phyloP scores from a whole-genome alignment of 2,888 invertebrate genomes.

The Andricus quercusramuli region DNA sequence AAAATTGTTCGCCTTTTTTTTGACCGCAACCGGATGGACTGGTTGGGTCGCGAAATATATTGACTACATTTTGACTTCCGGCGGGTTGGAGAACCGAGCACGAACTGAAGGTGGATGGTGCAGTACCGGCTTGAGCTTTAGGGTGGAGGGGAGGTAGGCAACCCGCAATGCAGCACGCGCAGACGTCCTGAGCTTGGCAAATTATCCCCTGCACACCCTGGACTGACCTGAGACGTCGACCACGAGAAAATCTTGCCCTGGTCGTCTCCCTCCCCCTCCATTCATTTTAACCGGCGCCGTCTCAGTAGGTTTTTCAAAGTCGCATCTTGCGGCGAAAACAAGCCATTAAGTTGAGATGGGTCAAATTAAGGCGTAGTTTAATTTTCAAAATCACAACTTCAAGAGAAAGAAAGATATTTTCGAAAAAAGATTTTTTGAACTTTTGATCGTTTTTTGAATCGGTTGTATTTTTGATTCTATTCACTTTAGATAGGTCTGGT shows the following conservation, averaged over 20 bases:
- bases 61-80: conserved; percentile 44
- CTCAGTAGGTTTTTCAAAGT: neutral
- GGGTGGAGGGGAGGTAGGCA: conserved; percentile 57
- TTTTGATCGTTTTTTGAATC: too few species aligned
- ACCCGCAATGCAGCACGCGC: conserved; percentile 74
- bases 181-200: conserved; percentile 68
- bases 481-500: too few species aligned
- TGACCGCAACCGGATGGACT: conserved; percentile 33
- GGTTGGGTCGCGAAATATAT: conserved; percentile 10
- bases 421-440: neutral
- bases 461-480: too few species aligned
- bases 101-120: conserved; percentile 52
- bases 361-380: neutral
- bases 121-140: conserved; percentile 55
- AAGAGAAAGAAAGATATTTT: neutral
- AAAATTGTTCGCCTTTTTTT: neutral
- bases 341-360: too few species aligned
- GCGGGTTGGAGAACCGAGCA: conserved; percentile 35
- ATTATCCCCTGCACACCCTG: conserved; percentile 63
- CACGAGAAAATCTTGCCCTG: conserved; percentile 46
- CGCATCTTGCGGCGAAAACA: too few species aligned
- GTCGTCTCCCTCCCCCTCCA: neutral
- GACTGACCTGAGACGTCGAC: conserved; percentile 54
- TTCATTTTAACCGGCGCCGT: conserved; percentile 15
- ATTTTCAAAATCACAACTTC: neutral